Evolutionary conservation across 2,888 invertebrate genomes (phyloP), one percentile per base, ranked within the genome.

Genomic region (Punctoribates punctum): DNA sequence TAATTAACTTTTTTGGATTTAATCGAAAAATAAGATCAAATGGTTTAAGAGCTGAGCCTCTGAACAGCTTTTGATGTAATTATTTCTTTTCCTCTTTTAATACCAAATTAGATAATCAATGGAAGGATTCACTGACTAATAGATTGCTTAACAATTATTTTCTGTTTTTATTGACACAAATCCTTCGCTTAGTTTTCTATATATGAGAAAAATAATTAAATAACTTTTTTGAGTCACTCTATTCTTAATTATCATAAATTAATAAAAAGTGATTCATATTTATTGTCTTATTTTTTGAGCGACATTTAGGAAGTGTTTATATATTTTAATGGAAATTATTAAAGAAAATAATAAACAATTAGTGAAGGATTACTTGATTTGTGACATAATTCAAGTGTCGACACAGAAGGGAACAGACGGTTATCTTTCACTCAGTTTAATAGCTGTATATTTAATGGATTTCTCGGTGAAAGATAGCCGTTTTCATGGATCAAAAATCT

Each of bases 401-500:
- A 23, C 29, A 34, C 34, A 34, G 34, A 34, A 34, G 34, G 34
- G 27, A 27, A 60, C 27, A 29, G 67, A 67, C 20, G 34, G 20
- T 38, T 67, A 67, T 67, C 67, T 34, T 67, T 38, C 29, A 29
- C 11, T 42, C 13, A 20, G 34, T 23, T 67, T 67, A 67, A 67
- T 67, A 67, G 27, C 38, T 67, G 67, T 42, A 29, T 67, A 42
- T 67, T 42, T 38, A 67, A 60, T 51, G 2, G 5, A 51, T 51
- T 51, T n/a, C 17, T 8, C 15, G 15, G n/a, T 20, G 38, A 42
- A 38, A 23, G 23, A 70, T 38, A 38, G 23, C 38, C 11, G 23
- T 70, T 70, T 70, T 70, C 70, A 70, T 46, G 70, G 70, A 70
- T 70, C 70, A 70, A 23, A 46, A 46, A 70, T 70, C 46, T 70